Evolutionary conservation across 2,113 vertebrate species (phyloP), one percentile per base, ranked within the genome.

Genomic region (Sylvilagus bachmani): DNA sequence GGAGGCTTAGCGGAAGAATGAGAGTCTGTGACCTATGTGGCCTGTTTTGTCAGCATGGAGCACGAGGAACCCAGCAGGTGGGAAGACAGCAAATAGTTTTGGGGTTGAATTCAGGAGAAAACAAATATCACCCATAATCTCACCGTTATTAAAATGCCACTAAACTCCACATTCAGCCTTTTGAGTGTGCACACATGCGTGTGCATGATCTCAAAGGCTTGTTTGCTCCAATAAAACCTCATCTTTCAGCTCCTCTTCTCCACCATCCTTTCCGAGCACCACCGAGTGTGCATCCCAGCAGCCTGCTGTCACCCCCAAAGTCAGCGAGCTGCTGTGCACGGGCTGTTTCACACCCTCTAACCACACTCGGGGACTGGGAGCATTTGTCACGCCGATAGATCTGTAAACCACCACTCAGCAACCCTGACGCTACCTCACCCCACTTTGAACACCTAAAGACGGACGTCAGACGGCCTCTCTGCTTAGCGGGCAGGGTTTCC

Each of bases 11-110:
- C 6, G 44, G 44, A 6, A 44, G 44, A 44, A 44, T 6, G 3
- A 55, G 49, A 1, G 33, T 0, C 29, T 11, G 17, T 19, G 38
- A 24, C 24, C 6, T 10, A n/a, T n/a, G 6, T 4, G 44, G 44
- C 44, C 22, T 14, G 10, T 33, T 55, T 75, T 13, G 3, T 44
- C 44, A 44, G 44, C 44, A 6, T 44, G 44, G 44, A 44, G 44
- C 44, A 44, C 6, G 6, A 44, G 44, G 17, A 5, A 5, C 22
- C 8, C 1, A 1, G 16, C 10, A 19, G 22, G 12, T 0, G 9
- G 17, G 1, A 27, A 24, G 29, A 16, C 51, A 51, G 70, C 74
- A 70, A 67, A 67, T 8, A 6, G 11, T 51, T 12, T 27, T 29
- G 22, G 21, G 49, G 58, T 36, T 85, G 25, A 29, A 44, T 53